phyloP scores from a whole-genome alignment of 2,113 vertebrate genomes.

The Scomber colias region DNA sequence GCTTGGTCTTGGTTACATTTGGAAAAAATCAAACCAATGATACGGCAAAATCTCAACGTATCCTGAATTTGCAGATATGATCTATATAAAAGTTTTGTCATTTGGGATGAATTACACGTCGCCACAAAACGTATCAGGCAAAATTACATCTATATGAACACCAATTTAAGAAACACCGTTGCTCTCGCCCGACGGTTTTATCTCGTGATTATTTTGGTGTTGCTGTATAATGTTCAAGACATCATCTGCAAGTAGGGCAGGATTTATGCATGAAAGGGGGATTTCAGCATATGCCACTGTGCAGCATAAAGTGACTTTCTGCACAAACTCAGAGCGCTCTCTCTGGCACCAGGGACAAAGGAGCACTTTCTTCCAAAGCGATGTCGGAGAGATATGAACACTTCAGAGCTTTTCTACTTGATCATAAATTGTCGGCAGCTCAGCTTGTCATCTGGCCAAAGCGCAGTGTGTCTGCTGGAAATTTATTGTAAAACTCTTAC shows the following conservation, averaged over 20 bases:
- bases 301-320: background rate
- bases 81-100: too few species aligned
- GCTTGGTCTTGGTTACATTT: too few species aligned
- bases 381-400: background rate
- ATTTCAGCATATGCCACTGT: background rate
- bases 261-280: background rate
- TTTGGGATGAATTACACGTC: too few species aligned
- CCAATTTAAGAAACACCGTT: too few species aligned
- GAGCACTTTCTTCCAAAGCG: background rate
- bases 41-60: too few species aligned
- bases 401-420: background rate
- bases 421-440: constrained; percentile 8
- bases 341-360: background rate
- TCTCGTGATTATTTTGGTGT: too few species aligned
- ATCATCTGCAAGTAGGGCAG: background rate
- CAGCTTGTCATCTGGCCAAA: background rate
- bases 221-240: too few species aligned
- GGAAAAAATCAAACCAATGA: too few species aligned
- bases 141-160: too few species aligned
- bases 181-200: too few species aligned
- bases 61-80: too few species aligned
- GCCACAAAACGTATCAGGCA: too few species aligned
- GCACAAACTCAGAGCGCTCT: background rate
- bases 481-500: background rate
- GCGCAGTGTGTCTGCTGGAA: background rate